Conservation (phyloP, 2,113 vertebrate species). For the Pleuronectes platessa region DNA sequence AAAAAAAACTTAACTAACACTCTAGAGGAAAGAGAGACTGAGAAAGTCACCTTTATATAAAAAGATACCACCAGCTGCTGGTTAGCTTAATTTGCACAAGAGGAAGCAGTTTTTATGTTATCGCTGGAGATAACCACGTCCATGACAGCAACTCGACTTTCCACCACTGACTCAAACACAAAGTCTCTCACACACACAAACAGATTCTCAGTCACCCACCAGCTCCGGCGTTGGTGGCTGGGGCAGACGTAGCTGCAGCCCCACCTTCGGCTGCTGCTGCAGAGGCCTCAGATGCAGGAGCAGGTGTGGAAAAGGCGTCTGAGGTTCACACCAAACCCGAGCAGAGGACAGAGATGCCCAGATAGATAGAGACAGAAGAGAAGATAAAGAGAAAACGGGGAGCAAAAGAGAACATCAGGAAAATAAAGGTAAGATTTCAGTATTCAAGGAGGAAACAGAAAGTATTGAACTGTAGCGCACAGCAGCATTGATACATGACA, state of each 20-base stretch:
- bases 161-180: slow-evolving; percentile 18
- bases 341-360: slow-evolving; percentile 50
- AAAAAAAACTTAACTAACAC: no score
- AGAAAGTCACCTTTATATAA: no score
- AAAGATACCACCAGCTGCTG: no score
- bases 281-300: slow-evolving; percentile 89
- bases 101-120: not conserved
- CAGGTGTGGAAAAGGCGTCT: slow-evolving; percentile 94
- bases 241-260: slow-evolving; percentile 85
- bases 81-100: no score
- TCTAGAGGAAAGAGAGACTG: no score
- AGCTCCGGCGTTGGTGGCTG: slow-evolving; percentile 86
- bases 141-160: not conserved
- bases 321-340: slow-evolving; percentile 73
- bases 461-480: not conserved
- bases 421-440: slow-evolving; percentile 1
- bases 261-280: slow-evolving; percentile 88
- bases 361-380: slow-evolving; percentile 26
- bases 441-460: not conserved
- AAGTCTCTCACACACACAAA: slow-evolving; percentile 15
- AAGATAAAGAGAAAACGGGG: slow-evolving; percentile 23
- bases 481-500: slow-evolving; percentile 31
- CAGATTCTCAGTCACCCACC: slow-evolving; percentile 69
- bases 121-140: not conserved
- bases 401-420: slow-evolving; percentile 13